Evolutionary conservation across 2,797 vertebrate genomes (phyloP), one percentile per base, ranked within the genome.

Genomic region (Galagoides demidoff): DNA sequence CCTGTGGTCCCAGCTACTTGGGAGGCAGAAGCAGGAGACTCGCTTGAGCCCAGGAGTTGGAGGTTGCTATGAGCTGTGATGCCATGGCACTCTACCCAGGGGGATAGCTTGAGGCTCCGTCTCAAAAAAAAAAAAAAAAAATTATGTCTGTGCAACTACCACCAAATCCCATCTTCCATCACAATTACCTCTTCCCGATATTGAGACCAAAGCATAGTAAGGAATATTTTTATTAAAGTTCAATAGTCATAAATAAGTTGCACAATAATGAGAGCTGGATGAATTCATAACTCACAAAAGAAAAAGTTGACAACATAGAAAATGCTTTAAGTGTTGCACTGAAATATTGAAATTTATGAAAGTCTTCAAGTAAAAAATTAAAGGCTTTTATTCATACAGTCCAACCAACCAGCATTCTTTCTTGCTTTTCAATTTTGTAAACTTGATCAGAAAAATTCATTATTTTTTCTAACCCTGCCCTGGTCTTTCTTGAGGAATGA

Each of bases 221-320:
- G 22, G 78, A 96, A 55, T 73, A 52, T 96, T 97, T 97, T 96
- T 97, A 98, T 96, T 97, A 89, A 78, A 93, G 66, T 85, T 89
- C 39, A 74, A 2, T 94, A 77, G 94, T 97, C 76, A 85, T 81
- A 92, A 93, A 79, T 89, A 92, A 89, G 34, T 92, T 86, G 59
- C 57, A 96, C 89, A 95, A 78, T 68, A 92, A 29, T 31, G 34
- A 92, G 29, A 92, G 52, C 61, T 86, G n/a, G 57, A 79, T 96
- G 61, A 13, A 74, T 85, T 85, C 85, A 94, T 96, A 97, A 92
- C 85, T 94, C 55, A 87, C 14, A 91, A 85, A 94, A 88, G 92
- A 83, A 79, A 82, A 95, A 61, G 49, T 6, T 61, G 61, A 97
- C 49, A 85, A 68, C 37, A 79, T 52, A 94, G 57, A 90, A 96